phyloP scores from a whole-genome alignment of 2,113 vertebrate species.

The Ancistrus triradiatus region DNA sequence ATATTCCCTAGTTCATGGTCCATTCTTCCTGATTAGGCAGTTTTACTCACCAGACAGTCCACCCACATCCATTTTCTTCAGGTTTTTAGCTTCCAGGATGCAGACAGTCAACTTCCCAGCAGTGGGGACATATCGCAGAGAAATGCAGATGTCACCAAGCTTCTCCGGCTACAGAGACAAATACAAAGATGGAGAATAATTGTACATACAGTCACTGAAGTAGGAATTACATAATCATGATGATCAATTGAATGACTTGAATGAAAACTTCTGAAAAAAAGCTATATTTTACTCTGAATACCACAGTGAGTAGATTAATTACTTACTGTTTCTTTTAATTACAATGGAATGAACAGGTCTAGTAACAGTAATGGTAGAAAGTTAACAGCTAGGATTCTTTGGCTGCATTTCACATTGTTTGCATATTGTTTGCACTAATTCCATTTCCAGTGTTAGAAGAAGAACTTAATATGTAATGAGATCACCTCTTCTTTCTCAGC shows the following conservation, averaged over 20 bases:
- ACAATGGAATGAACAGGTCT: no score
- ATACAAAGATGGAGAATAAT: not conserved
- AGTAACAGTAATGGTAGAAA: not conserved
- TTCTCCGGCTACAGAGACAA: slow-evolving; percentile 83
- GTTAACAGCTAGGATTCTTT: not conserved
- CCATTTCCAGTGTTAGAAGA: not conserved
- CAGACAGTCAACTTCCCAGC: slow-evolving; percentile 96
- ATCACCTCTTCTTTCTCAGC: slow-evolving; percentile 93
- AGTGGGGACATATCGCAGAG: slow-evolving; percentile 92
- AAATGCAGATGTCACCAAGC: slow-evolving; percentile 96
- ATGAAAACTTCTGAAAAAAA: not conserved
- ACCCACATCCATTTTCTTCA: slow-evolving; percentile 99
- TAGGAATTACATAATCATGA: not conserved
- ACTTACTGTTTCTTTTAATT: no score
- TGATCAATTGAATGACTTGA: not conserved
- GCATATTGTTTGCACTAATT: not conserved
- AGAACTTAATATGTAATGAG: not conserved
- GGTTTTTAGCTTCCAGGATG: slow-evolving; percentile 97
- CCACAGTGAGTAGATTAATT: no score
- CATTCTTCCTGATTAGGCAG: not conserved
- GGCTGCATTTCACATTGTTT: not conserved
- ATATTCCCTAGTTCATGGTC: not conserved
- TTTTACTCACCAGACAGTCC: slow-evolving; percentile 83
- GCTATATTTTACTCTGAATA: no score
- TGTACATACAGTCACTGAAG: not conserved